Conservation (phyloP, 1,140 invertebrate species). For the Ips nitidus region DNA sequence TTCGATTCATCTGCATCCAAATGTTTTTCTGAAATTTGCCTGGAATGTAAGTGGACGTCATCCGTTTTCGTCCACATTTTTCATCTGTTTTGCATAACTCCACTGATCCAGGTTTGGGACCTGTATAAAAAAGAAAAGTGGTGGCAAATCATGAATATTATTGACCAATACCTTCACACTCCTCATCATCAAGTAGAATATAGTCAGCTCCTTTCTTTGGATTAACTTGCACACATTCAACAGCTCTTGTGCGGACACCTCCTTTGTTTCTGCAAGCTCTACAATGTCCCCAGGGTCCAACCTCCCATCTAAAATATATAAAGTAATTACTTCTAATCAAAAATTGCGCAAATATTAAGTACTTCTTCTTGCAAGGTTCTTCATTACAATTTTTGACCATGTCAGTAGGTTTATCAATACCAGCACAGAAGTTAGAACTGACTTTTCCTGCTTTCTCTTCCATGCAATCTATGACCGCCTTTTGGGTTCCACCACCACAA, state of each 20-base stretch:
- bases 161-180: constrained; percentile 46
- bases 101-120: constrained; percentile 44
- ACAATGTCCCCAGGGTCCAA: constrained; percentile 57
- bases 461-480: constrained; percentile 52
- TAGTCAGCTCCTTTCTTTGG: constrained; percentile 52
- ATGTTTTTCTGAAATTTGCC: constrained; percentile 39
- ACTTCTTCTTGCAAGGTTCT: constrained; percentile 54
- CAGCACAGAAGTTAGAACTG: constrained; percentile 51
- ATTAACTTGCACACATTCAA: constrained; percentile 55
- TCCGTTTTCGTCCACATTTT: constrained; percentile 44
- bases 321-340: background rate
- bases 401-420: constrained; percentile 47
- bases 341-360: constrained; percentile 5
- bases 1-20: constrained; percentile 40
- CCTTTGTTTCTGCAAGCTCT: constrained; percentile 54
- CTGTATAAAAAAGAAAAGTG: constrained; percentile 13
- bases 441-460: constrained; percentile 55
- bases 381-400: constrained; percentile 54
- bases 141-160: background rate
- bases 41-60: constrained; percentile 34
- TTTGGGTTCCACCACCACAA: constrained; percentile 55
- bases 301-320: constrained; percentile 52
- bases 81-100: constrained; percentile 52
- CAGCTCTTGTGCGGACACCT: constrained; percentile 51
- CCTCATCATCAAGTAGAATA: constrained; percentile 51